These are phyloP conservation scores for Proales similis DNA, from an alignment of 1,140 invertebrate species.

Conservation along the genomic window DNA sequence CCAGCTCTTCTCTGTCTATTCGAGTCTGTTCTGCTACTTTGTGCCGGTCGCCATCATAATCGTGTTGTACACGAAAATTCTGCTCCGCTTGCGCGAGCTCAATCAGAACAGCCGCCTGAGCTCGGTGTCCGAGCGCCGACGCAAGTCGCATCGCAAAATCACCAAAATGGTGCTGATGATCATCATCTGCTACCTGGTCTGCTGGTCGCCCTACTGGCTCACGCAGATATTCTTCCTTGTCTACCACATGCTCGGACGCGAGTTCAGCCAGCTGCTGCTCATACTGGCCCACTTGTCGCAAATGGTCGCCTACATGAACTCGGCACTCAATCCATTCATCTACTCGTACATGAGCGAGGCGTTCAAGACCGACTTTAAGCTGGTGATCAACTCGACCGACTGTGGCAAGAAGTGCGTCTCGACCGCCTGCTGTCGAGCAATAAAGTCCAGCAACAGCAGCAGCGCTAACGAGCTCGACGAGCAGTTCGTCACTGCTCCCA, in stretches of 20 bases:
- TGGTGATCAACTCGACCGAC: too few relatives aligned
- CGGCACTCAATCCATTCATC: constrained; percentile 25
- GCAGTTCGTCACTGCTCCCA: too few relatives aligned
- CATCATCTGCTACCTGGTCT: constrained; percentile 87
- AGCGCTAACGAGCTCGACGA: too few relatives aligned
- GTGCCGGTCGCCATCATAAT: constrained; percentile 82
- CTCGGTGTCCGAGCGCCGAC: constrained; percentile 61
- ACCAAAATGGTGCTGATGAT: constrained; percentile 89
- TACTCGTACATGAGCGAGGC: constrained; percentile 37
- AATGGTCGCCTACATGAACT: constrained; percentile 31
- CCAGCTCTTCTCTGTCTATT: constrained; percentile 75
- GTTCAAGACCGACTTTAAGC: constrained; percentile 9
- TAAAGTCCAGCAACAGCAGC: too few relatives aligned
- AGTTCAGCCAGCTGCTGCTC: neutral
- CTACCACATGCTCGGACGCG: neutral
- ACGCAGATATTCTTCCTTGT: constrained; percentile 57
- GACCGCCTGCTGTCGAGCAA: too few relatives aligned
- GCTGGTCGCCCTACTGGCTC: constrained; percentile 94
- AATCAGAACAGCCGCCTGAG: constrained; percentile 51
- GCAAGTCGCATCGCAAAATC: constrained; percentile 79
- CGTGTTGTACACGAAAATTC: constrained; percentile 89
- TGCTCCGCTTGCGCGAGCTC: constrained; percentile 78
- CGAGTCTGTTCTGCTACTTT: constrained; percentile 81
- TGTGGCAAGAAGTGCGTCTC: too few relatives aligned
- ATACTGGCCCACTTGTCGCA: constrained; percentile 23